Evolutionary conservation across 2,113 vertebrate species (phyloP), one percentile per base, ranked within the genome.

Genomic region (Macaca mulatta): DNA sequence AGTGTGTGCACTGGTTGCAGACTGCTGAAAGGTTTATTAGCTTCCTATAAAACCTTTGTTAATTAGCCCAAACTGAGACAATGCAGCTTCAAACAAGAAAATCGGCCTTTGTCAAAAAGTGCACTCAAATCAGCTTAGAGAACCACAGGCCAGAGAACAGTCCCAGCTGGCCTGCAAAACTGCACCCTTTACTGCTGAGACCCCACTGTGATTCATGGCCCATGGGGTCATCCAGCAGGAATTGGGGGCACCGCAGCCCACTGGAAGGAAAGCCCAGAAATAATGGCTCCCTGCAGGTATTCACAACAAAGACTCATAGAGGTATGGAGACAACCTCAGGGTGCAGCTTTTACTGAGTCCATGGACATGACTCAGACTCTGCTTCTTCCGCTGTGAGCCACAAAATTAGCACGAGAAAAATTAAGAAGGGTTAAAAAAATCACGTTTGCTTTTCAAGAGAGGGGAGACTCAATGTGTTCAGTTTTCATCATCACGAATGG

Each of bases 181-280:
- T 7, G 9, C 1, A 22, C 13, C 7, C 32, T 14, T n/a, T 78
- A 35, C 20, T 0, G 2, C 22, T 4, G 35, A 23, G 17, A 40
- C 18, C 6, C 22, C 4, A 0, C 11, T 11, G 12, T 16, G 40
- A 50, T 38, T 32, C n/a, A 8, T 32, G 8, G 0, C 59, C 12
- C 16, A 8, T 0, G 3, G 20, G 38, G 50, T 30, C 5, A 1
- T 50, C n/a, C 7, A 2, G 14, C 25, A 30, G 17, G 11, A 8
- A 2, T 20, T 35, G 1, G 38, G 59, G 16, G 16, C 59, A 2
- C 50, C 35, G 13, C 35, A 2, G 14, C 12, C 20, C 8, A 23
- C 27, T 50, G 40, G 8, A 6, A 55, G 13, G 55, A 52, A 7
- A 40, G 3, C 14, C 11, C 45, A 23, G 48, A 78, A 50, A 22